Conservation (phyloP, 2,888 invertebrate genomes). For the Cephus pulcher region DNA sequence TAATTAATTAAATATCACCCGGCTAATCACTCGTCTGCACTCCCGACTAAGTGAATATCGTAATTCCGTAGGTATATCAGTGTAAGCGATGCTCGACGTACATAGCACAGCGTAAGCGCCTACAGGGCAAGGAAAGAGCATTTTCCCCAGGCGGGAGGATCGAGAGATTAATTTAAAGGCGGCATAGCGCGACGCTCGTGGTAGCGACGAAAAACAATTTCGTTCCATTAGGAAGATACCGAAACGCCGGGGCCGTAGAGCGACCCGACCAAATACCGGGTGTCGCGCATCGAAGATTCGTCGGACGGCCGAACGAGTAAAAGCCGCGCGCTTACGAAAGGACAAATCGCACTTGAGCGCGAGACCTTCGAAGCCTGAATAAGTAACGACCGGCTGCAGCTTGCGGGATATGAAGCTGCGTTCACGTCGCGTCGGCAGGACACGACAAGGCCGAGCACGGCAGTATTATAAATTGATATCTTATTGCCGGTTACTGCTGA, state of each 20-base stretch:
- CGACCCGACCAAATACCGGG: background rate
- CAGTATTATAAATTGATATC: background rate
- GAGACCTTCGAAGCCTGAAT: background rate
- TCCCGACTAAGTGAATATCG: background rate
- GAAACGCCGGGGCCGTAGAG: background rate
- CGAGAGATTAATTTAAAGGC: constrained; percentile 33
- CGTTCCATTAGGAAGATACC: constrained; percentile 32
- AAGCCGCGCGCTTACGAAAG: background rate
- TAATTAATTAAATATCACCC: background rate
- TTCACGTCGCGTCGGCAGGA: background rate
- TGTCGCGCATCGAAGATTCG: background rate
- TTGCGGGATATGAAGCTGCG: background rate
- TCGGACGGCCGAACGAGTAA: background rate
- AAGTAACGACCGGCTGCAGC: background rate
- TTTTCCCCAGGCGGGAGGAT: constrained; percentile 26
- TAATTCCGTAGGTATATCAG: background rate
- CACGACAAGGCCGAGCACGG: background rate
- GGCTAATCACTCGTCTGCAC: background rate
- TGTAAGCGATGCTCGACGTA: background rate
- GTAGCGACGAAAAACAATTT: constrained; percentile 40
- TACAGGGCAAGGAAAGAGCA: constrained; percentile 19
- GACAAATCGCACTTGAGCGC: background rate
- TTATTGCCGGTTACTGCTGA: background rate
- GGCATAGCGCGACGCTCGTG: constrained; percentile 16
- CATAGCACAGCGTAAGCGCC: background rate